Conservation (phyloP, 2,113 vertebrate species). For the Morone saxatilis region DNA sequence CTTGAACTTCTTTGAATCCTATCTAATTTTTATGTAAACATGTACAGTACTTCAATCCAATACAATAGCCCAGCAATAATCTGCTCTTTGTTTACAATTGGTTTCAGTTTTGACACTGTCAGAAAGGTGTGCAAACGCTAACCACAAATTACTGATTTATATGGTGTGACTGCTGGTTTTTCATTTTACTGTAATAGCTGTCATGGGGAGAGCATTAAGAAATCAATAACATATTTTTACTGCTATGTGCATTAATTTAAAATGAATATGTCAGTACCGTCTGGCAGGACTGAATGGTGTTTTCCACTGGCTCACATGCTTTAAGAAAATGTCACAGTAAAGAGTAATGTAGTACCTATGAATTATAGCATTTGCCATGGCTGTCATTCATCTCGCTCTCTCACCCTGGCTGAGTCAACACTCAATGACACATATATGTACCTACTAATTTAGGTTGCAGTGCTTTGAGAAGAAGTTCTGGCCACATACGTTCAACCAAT, state of each 20-base stretch:
- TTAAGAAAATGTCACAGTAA: conserved; percentile 23
- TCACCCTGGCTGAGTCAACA: conserved; percentile 29
- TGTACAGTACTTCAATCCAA: neutral
- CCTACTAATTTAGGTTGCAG: conserved; percentile 13
- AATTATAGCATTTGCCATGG: conserved; percentile 48
- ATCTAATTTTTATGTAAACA: neutral
- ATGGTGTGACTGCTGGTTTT: conserved; percentile 3
- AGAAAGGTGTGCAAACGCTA: conserved; percentile 6
- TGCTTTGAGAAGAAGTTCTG: neutral
- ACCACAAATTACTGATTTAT: conserved; percentile 23
- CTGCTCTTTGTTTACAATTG: neutral
- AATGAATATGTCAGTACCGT: conserved; percentile 1
- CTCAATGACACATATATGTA: conserved; percentile 20
- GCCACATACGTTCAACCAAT: neutral
- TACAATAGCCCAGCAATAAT: neutral
- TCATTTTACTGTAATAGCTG: conserved; percentile 23
- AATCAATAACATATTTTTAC: conserved; percentile 39
- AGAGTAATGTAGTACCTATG: neutral
- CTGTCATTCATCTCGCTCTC: conserved; percentile 30
- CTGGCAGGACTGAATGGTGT: neutral
- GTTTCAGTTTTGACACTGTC: conserved; percentile 1
- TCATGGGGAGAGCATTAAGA: conserved; percentile 29
- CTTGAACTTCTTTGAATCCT: neutral
- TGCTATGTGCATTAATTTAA: conserved; percentile 2
- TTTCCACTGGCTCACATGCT: conserved; percentile 9